phyloP scores from a whole-genome alignment of 2,113 vertebrate genomes.

The Empidonax alnorum region DNA sequence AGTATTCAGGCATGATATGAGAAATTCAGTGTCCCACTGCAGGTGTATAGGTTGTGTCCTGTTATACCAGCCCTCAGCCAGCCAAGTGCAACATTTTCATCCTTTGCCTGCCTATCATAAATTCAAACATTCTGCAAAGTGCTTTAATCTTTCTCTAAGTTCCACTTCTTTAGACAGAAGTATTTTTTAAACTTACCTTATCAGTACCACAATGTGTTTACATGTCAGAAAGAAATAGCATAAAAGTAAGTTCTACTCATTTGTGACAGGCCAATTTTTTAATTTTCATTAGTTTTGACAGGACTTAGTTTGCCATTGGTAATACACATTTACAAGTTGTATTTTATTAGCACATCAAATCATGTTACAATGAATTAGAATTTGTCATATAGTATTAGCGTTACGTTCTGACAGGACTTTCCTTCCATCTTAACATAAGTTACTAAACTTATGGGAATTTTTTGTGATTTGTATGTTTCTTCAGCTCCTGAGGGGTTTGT shows the following conservation, averaged over 20 bases:
- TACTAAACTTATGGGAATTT: not conserved
- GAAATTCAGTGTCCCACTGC: not conserved
- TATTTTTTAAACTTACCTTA: not conserved
- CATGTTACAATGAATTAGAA: not conserved
- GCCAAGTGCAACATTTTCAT: not conserved
- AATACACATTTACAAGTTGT: constrained; percentile 17
- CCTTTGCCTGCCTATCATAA: not conserved
- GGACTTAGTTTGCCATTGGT: constrained; percentile 46
- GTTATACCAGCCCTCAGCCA: not conserved
- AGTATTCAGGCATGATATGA: not conserved
- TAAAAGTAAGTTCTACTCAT: constrained; percentile 24
- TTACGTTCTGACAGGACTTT: not conserved
- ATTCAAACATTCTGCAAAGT: not conserved
- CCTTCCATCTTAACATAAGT: not conserved
- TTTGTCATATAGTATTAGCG: constrained; percentile 33
- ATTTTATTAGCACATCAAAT: constrained; percentile 38
- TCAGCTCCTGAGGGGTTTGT: not conserved
- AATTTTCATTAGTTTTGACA: constrained; percentile 61
- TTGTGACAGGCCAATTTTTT: constrained; percentile 12
- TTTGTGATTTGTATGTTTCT: not conserved
- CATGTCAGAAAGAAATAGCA: not conserved
- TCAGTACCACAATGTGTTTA: not conserved
- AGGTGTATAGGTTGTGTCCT: not conserved
- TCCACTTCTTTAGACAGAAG: not conserved
- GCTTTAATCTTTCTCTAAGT: not conserved